Conservation (phyloP, 2,797 vertebrate genomes). For the Premnoplex brunnescens region DNA sequence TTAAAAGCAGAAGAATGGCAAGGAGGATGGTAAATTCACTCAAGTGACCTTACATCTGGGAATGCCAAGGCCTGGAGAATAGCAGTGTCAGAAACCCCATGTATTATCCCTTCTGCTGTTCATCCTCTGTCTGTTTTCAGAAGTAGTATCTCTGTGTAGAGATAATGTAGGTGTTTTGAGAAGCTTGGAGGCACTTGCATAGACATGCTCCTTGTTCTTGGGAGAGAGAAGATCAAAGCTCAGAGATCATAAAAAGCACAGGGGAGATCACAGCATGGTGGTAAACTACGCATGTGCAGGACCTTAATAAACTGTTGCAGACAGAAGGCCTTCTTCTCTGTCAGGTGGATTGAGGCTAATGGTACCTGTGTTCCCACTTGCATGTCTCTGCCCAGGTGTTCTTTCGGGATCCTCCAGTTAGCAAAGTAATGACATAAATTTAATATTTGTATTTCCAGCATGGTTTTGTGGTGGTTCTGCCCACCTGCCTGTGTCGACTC, state of each 20-base stretch:
- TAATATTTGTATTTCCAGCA: background rate
- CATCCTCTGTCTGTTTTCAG: background rate
- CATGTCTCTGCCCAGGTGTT: rapidly evolving
- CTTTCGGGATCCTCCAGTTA: rapidly evolving
- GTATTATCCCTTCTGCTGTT: too few species aligned
- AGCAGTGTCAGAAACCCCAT: background rate
- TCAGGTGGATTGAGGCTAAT: too few species aligned
- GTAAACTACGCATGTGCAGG: rapidly evolving
- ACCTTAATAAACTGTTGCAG: background rate
- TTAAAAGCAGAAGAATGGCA: background rate
- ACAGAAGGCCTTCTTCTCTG: background rate
- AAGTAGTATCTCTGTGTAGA: background rate
- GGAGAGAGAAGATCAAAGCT: background rate
- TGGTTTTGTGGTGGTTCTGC: background rate
- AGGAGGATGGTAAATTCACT: background rate
- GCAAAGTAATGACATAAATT: background rate
- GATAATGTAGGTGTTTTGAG: background rate
- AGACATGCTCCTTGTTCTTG: background rate
- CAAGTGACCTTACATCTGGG: background rate
- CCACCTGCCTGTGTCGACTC: background rate
- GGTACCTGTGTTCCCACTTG: rapidly evolving
- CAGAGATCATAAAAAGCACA: background rate
- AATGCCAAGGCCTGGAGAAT: background rate
- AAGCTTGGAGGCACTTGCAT: background rate
- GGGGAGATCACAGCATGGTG: background rate